Evolutionary conservation across 2,888 invertebrate genomes (phyloP), one percentile per base, ranked within the genome.

Genomic region (Cataglyphis rosenhaueri): DNA sequence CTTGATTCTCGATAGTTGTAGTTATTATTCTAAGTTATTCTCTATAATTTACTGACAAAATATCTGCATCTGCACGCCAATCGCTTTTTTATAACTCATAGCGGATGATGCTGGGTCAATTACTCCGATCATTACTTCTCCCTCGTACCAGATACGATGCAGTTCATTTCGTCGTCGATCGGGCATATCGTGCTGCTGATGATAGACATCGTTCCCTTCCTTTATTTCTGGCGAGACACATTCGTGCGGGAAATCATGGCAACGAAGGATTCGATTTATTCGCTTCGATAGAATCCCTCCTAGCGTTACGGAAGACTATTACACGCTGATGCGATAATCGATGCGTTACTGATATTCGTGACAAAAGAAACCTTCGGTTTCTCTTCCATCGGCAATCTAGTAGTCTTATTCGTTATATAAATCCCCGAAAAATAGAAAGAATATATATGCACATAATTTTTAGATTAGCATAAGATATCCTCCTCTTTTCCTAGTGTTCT

Each of bases 211-310:
- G 41, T 32, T 70, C 21, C n/a, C 65, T 81, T 76, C 55, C 55
- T 78, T 66, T 61, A 82, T 76, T 78, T 66, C 82, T 35, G 10
- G 52, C 65, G 65, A 64, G 82, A 18, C 81, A 82, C 65, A 55
- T 82, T 66, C 82, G 59, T 57, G 78, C 65, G 48, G 57, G 44
- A 21, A 52, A 65, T 76, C 59, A 15, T 21, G 48, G 44, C 55
- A 57, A 65, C 78, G 65, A 59, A 66, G 44, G 25, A 78, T 48
- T 66, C 78, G 65, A 82, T 76, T 82, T 82, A 66, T 61, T 57
- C 44, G 59, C 65, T 44, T 29, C 65, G 44, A 78, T 78, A 44
- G 65, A 52, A 52, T 52, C n/a, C 18, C 18, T 59, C 4, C 35
- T 62, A 15, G 74, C 12, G 21, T 79, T 41, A 18, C 48, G 15